These are phyloP conservation scores for Spinus olivaceus DNA, from an alignment of 2,797 vertebrate species.

Conservation along the genomic window DNA sequence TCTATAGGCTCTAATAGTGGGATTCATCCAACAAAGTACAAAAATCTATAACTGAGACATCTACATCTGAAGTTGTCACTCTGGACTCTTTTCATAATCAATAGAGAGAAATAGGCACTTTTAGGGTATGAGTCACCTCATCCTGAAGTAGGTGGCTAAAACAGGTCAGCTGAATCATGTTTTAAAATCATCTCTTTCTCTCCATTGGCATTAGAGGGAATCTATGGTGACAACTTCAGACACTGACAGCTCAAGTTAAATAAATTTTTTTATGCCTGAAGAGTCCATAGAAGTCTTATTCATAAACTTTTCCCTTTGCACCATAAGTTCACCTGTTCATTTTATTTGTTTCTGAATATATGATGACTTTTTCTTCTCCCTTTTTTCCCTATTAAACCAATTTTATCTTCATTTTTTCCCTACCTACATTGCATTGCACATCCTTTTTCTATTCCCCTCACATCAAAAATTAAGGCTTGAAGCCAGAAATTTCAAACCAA, in stretches of 20 bases:
- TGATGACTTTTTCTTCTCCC: not conserved
- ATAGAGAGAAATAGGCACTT: constrained; percentile 43
- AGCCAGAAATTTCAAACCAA: not conserved
- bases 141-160: constrained; percentile 25
- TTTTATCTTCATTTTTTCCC: not conserved
- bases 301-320: not conserved
- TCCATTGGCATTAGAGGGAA: not conserved
- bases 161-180: constrained; percentile 36
- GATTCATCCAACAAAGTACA: constrained; percentile 27
- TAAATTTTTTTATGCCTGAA: not conserved
- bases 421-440: not conserved
- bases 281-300: not conserved
- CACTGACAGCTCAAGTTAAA: not conserved
- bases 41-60: constrained; percentile 42
- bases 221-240: not conserved
- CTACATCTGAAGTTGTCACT: constrained; percentile 9
- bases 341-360: not conserved
- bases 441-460: not conserved
- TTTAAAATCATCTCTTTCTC: constrained; percentile 9
- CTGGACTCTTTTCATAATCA: constrained; percentile 33
- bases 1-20: constrained; percentile 11
- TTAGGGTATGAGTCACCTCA: constrained; percentile 22
- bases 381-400: not conserved
- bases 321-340: not conserved
- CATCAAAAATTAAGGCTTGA: not conserved